Percentiles rank a stretch among this genome's conserved stretches.
phyloP scores from a whole-genome alignment of 2,888 invertebrate genomes.

The Itoplectis maculator region DNA sequence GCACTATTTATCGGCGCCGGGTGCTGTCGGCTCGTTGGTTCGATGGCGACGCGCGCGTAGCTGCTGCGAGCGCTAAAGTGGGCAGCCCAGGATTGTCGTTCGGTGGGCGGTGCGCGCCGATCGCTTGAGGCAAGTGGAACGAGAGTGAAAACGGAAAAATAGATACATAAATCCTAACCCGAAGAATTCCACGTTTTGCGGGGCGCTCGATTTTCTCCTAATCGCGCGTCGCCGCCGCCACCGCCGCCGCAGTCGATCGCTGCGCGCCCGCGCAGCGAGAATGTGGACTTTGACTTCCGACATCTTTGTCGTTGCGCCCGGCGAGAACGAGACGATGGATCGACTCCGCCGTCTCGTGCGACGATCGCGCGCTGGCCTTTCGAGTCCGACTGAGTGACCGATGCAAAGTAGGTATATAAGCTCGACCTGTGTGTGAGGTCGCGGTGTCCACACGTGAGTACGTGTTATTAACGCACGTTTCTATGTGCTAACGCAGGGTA shows the following conservation, averaged over 20 bases:
- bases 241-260: neutral
- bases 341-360: no score
- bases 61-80: constrained; percentile 46
- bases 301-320: neutral
- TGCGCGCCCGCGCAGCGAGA: no score
- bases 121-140: constrained; percentile 27
- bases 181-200: constrained; percentile 45
- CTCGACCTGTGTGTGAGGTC: no score
- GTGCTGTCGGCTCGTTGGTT: constrained; percentile 33
- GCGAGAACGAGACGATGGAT: no score
- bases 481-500: neutral
- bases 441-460: no score
- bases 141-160: constrained; percentile 7
- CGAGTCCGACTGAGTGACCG: no score
- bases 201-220: constrained; percentile 38
- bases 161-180: neutral
- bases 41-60: no score
- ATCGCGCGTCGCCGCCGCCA: neutral
- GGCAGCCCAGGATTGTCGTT: constrained; percentile 58
- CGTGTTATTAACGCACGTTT: no score
- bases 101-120: constrained; percentile 58
- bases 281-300: constrained; percentile 36
- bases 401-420: no score
- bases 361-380: no score
- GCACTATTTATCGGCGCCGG: constrained; percentile 36